A percentile compares a stretch with the other conserved stretches of the same genome.
Evolutionary conservation across 2,888 invertebrate species (phyloP).

Genomic region (Dioctria linearis): DNA sequence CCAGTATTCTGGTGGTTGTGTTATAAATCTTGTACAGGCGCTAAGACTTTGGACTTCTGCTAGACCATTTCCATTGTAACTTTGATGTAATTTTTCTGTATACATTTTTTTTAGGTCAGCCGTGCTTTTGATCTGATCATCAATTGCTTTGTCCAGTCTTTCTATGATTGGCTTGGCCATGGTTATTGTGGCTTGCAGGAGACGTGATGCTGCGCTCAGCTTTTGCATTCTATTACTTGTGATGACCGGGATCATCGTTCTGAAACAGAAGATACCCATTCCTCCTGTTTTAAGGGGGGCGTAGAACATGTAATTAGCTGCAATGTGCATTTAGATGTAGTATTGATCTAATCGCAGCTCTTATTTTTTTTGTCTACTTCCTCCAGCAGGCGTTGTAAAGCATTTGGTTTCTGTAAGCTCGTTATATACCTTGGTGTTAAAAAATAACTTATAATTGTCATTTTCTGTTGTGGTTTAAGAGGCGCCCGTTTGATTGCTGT

Average conservation of each 20-base stretch:
- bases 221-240: not conserved
- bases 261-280: not conserved
- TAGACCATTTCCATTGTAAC: not conserved
- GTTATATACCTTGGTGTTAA: not conserved
- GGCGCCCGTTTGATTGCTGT: not conserved
- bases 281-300: not conserved
- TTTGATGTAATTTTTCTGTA: not conserved
- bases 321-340: not conserved
- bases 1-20: constrained; percentile 1
- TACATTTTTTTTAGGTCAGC: not conserved
- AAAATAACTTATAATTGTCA: not conserved
- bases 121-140: not conserved
- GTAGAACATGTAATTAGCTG: not conserved
- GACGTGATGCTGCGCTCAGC: not conserved
- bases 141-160: not conserved
- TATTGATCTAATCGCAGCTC: not conserved
- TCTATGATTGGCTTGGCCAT: not conserved
- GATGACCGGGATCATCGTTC: not conserved
- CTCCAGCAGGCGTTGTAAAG: not conserved
- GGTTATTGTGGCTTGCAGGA: not conserved
- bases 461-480: constrained; percentile 23
- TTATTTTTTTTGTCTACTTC: not conserved
- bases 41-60: not conserved
- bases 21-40: not conserved
- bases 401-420: not conserved